Evolutionary conservation across 1,140 invertebrate species (phyloP).

Genomic region (Ips nitidus): DNA sequence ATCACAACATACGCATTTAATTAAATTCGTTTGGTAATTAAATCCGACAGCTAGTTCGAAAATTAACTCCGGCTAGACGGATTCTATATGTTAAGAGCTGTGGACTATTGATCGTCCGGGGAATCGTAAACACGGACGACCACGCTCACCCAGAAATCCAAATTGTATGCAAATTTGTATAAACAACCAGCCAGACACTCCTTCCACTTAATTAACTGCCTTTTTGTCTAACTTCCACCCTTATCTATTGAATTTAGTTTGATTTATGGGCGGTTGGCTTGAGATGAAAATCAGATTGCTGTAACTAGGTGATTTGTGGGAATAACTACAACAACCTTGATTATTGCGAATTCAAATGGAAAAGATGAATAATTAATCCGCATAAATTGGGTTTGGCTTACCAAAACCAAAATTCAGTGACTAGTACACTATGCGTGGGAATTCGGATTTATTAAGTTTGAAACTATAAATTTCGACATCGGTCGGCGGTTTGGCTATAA

Average conservation of each 20-base stretch:
- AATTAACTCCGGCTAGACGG: constrained; percentile 13
- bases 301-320: too few relatives aligned
- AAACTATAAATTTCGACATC: constrained; percentile 3
- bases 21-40: background rate
- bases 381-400: too few relatives aligned
- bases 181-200: constrained; percentile 21
- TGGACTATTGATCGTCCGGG: constrained; percentile 11
- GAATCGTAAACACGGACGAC: constrained; percentile 1
- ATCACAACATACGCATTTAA: background rate
- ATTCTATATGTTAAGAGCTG: background rate
- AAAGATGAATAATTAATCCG: too few relatives aligned
- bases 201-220: constrained; percentile 23
- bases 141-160: constrained; percentile 10
- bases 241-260: constrained; percentile 19
- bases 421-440: too few relatives aligned
- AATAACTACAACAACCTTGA: too few relatives aligned
- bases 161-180: constrained; percentile 22
- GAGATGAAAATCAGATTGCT: too few relatives aligned
- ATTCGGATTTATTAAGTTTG: constrained; percentile 1
- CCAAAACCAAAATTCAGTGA: background rate
- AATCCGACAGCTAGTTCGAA: constrained; percentile 3
- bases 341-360: too few relatives aligned
- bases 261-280: constrained; percentile 1
- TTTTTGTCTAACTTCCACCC: constrained; percentile 16
- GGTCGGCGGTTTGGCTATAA: background rate